These are phyloP conservation scores for Ridgeia piscesae DNA, from an alignment of 1,140 invertebrate species.

Conservation along the genomic window DNA sequence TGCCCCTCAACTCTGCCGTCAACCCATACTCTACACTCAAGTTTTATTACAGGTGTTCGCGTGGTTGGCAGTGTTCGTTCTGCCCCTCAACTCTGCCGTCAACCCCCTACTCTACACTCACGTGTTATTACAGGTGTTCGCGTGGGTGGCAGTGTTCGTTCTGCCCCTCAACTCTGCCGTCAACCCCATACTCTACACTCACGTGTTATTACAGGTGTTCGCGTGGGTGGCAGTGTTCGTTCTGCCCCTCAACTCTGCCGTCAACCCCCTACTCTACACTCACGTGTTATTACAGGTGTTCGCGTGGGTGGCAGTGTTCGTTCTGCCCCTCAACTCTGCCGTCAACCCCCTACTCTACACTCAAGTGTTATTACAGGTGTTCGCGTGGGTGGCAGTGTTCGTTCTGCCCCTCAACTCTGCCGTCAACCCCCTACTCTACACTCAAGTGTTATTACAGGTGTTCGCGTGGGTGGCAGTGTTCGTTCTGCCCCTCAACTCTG, in stretches of 20 bases:
- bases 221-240: conserved; percentile 78
- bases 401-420: conserved; percentile 77
- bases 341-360: conserved; percentile 79
- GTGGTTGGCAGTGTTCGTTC: conserved; percentile 71
- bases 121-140: conserved; percentile 65
- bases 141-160: conserved; percentile 76
- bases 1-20: conserved; percentile 76
- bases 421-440: conserved; percentile 77
- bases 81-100: conserved; percentile 76
- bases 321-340: conserved; percentile 77
- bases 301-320: conserved; percentile 75
- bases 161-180: conserved; percentile 76
- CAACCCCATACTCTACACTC: conserved; percentile 65
- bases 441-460: conserved; percentile 56
- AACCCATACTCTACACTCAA: conserved; percentile 62
- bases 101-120: conserved; percentile 80
- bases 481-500: conserved; percentile 76
- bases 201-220: conserved; percentile 59
- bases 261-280: conserved; percentile 80
- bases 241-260: conserved; percentile 75
- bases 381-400: conserved; percentile 76
- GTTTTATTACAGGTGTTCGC: background rate
- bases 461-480: conserved; percentile 77
- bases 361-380: conserved; percentile 35
- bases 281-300: conserved; percentile 59